Evolutionary conservation across 92 coral and sea anemone species (phyloP).

Genomic region (Zoanthus solanderi): DNA sequence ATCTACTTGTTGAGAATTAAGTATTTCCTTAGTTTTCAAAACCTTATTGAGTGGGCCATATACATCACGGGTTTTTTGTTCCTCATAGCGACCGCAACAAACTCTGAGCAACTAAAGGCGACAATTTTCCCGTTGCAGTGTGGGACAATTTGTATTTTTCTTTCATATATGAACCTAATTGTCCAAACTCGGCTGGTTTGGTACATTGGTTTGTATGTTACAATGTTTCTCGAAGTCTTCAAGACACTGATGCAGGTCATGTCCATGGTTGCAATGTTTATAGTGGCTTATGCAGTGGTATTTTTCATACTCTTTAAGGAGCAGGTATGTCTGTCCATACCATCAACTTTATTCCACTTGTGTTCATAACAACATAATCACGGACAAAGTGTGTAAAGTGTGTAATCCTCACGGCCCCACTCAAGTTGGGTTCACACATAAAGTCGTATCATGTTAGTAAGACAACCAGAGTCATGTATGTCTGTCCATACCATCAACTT

Average conservation of each 20-base stretch:
- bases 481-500: too few species aligned
- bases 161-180: slow-evolving; percentile 82
- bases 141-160: slow-evolving; percentile 77
- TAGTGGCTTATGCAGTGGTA: slow-evolving; percentile 78
- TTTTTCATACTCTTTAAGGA: slow-evolving; percentile 85
- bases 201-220: slow-evolving; percentile 82
- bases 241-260: slow-evolving; percentile 76
- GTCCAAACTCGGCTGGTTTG: slow-evolving; percentile 66
- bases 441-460: too few species aligned
- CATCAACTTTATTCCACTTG: neutral
- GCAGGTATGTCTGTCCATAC: slow-evolving; percentile 58
- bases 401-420: too few species aligned
- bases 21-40: slow-evolving; percentile 65
- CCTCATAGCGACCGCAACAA: slow-evolving; percentile 53
- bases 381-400: too few species aligned
- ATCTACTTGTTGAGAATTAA: slow-evolving; percentile 51
- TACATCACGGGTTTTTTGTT: slow-evolving; percentile 63
- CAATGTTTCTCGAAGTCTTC: slow-evolving; percentile 88
- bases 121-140: slow-evolving; percentile 71
- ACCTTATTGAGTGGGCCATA: slow-evolving; percentile 67
- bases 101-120: slow-evolving; percentile 15
- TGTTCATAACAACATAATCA: neutral
- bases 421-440: too few species aligned
- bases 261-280: slow-evolving; percentile 69
- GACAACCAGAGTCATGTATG: too few species aligned